phyloP scores from a whole-genome alignment of 2,888 invertebrate species.

The Meloe dianella region DNA sequence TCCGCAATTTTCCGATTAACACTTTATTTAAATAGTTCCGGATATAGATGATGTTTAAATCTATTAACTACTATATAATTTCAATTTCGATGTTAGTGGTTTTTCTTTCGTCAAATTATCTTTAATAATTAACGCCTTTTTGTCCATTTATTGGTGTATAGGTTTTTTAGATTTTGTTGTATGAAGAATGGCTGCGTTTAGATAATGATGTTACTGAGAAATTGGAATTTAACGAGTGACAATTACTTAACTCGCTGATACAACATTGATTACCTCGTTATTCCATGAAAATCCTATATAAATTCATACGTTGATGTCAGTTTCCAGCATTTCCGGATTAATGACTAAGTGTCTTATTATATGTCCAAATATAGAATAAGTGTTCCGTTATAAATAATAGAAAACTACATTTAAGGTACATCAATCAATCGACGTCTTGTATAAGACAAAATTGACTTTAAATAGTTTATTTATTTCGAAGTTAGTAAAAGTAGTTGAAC shows the following conservation, averaged over 20 bases:
- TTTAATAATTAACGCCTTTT: too few species aligned
- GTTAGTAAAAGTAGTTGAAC: not conserved
- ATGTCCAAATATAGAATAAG: not conserved
- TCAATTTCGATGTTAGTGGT: not conserved
- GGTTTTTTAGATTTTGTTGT: too few species aligned
- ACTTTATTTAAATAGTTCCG: conserved; percentile 4
- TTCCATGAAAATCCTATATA: not conserved
- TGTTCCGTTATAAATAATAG: not conserved
- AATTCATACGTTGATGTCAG: not conserved
- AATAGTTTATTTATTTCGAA: not conserved
- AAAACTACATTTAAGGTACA: not conserved
- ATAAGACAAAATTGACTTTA: not conserved
- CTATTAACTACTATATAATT: not conserved
- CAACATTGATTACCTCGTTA: too few species aligned
- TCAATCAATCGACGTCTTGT: not conserved
- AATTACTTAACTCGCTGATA: too few species aligned
- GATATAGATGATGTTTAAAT: not conserved
- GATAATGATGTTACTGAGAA: too few species aligned
- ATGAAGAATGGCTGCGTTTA: too few species aligned
- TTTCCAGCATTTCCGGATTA: not conserved
- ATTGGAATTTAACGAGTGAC: too few species aligned
- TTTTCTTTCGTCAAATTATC: not conserved
- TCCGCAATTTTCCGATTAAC: conserved; percentile 4
- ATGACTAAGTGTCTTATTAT: not conserved
- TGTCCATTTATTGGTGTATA: too few species aligned